Conservation (phyloP, 2,888 invertebrate species). For the Lasioglossum zephyrum region DNA sequence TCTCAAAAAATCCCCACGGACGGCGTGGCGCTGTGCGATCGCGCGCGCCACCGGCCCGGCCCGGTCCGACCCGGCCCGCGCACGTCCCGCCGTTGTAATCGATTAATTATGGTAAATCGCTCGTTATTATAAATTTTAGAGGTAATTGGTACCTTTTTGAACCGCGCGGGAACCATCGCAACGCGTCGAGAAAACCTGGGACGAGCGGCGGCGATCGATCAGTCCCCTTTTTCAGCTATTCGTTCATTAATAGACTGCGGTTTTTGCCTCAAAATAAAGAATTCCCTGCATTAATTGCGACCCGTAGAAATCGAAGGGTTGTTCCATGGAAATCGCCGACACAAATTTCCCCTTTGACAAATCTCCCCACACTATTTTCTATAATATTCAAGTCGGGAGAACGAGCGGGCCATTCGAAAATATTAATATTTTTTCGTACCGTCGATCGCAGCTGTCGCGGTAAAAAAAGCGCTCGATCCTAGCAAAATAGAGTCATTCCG, state of each 20-base stretch:
- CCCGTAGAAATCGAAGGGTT: no score
- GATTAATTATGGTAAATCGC: slow-evolving; percentile 80
- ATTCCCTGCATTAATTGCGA: not conserved
- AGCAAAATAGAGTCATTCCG: slow-evolving; percentile 47
- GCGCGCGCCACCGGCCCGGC: slow-evolving; percentile 44
- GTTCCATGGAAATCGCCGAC: no score
- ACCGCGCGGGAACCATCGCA: slow-evolving; percentile 19
- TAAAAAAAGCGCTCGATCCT: slow-evolving; percentile 15
- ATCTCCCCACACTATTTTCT: no score
- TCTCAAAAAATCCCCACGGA: slow-evolving; percentile 79
- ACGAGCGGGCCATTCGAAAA: no score
- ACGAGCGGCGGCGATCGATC: not conserved
- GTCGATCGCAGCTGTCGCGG: slow-evolving; percentile 1
- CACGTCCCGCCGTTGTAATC: slow-evolving; percentile 73
- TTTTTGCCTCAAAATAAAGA: not conserved
- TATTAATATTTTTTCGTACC: no score
- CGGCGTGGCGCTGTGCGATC: slow-evolving; percentile 41
- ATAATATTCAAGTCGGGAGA: no score
- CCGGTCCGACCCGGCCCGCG: slow-evolving; percentile 11
- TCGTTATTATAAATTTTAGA: slow-evolving; percentile 74
- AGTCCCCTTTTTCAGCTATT: not conserved
- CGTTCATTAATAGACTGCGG: not conserved
- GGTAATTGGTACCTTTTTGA: slow-evolving; percentile 64
- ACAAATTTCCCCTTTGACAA: no score
- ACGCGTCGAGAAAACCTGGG: not conserved